phyloP scores from a whole-genome alignment of 1,140 invertebrate genomes.

The Drosophila funebris region DNA sequence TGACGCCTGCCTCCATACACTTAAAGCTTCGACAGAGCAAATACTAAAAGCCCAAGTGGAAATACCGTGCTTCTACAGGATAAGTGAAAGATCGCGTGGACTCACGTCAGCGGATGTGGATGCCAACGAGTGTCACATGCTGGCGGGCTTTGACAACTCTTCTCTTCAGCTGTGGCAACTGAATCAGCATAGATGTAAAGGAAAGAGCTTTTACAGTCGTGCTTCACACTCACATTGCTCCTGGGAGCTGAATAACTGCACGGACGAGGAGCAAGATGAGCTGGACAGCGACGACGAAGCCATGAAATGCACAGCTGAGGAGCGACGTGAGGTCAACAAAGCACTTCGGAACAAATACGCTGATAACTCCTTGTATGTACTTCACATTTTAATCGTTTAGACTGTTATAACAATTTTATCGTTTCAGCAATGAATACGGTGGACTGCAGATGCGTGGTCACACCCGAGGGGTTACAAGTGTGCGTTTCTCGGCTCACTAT shows the following conservation, averaged over 20 bases:
- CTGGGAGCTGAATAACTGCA: slow-evolving; percentile 76
- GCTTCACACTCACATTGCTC: slow-evolving; percentile 56
- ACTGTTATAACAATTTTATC: not conserved
- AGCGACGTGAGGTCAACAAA: slow-evolving; percentile 40
- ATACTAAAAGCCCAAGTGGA: slow-evolving; percentile 64
- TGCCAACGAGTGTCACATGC: slow-evolving; percentile 70
- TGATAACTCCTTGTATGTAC: slow-evolving; percentile 73
- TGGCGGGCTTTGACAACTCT: slow-evolving; percentile 78
- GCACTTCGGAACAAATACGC: slow-evolving; percentile 59
- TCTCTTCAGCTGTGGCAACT: slow-evolving; percentile 79
- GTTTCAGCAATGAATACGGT: slow-evolving; percentile 83
- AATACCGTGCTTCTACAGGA: slow-evolving; percentile 62
- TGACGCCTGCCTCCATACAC: slow-evolving; percentile 51
- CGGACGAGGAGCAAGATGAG: slow-evolving; percentile 55
- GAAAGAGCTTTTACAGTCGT: slow-evolving; percentile 67
- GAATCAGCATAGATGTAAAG: slow-evolving; percentile 68
- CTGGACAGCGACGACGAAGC: slow-evolving; percentile 32
- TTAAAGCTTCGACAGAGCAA: slow-evolving; percentile 53
- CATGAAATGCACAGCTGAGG: slow-evolving; percentile 27
- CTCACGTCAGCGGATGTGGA: slow-evolving; percentile 68
- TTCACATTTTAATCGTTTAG: not conserved
- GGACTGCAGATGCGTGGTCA: slow-evolving; percentile 89
- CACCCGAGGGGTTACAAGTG: slow-evolving; percentile 89
- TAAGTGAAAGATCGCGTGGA: slow-evolving; percentile 66
- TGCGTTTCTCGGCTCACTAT: slow-evolving; percentile 86